A percentile compares a stretch with the other conserved stretches of the same genome.
Conservation (phyloP, 2,797 vertebrate genomes). For the Myripristis jacobus region DNA sequence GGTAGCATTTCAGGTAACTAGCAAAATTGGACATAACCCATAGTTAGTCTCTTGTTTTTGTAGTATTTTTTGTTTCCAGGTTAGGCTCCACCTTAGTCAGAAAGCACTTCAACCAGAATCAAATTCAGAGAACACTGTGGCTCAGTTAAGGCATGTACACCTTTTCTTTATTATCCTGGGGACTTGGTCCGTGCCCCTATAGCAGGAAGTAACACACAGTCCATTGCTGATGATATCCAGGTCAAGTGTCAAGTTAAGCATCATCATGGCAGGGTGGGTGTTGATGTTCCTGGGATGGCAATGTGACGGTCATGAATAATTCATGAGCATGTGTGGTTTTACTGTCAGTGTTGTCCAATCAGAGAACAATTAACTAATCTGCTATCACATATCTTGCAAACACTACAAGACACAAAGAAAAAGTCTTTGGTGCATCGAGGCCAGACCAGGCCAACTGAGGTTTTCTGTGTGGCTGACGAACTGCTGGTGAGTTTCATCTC, state of each 20-base stretch:
- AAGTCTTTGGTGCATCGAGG: background rate
- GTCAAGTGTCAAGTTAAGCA: slow-evolving; percentile 37
- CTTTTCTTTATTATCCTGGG: slow-evolving; percentile 8
- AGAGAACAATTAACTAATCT: background rate
- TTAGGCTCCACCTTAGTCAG: too few relatives aligned
- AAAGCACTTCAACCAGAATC: background rate
- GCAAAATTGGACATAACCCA: too few relatives aligned
- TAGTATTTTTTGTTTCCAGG: too few relatives aligned
- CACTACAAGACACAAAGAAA: background rate
- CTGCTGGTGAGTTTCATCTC: slow-evolving; percentile 86
- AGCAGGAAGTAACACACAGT: slow-evolving; percentile 11
- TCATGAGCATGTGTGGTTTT: slow-evolving; percentile 22
- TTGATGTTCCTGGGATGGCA: slow-evolving; percentile 16
- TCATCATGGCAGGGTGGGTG: slow-evolving; percentile 44
- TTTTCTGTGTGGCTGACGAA: slow-evolving; percentile 88
- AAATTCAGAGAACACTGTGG: slow-evolving; percentile 8
- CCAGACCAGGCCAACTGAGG: slow-evolving; percentile 84
- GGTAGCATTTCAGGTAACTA: too few relatives aligned
- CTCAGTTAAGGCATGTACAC: background rate
- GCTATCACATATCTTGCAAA: background rate
- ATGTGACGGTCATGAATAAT: slow-evolving; percentile 68
- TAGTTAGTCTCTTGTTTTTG: too few relatives aligned
- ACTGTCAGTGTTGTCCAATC: slow-evolving; percentile 12
- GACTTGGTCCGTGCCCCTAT: background rate
- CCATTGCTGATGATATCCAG: slow-evolving; percentile 28